Evolutionary conservation across 1,140 invertebrate species (phyloP).

Genomic region (Ceratitis capitata): DNA sequence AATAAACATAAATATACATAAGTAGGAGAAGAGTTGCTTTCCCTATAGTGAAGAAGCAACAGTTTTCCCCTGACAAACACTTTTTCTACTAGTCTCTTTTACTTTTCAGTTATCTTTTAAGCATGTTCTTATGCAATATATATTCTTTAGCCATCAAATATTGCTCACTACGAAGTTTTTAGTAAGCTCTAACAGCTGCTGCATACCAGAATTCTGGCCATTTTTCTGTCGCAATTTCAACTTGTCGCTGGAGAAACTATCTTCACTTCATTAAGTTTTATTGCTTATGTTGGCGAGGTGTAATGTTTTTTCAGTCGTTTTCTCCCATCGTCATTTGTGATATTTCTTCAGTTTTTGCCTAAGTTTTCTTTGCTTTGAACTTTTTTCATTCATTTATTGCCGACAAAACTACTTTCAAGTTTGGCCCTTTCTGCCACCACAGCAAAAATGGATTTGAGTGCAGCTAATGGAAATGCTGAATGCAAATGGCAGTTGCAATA

Average conservation of each 20-base stretch:
- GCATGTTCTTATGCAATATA: neutral
- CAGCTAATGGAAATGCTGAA: constrained; percentile 25
- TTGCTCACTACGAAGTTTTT: neutral
- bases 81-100: neutral
- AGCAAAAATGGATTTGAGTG: constrained; percentile 21
- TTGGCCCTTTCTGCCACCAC: constrained; percentile 14
- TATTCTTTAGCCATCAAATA: no score
- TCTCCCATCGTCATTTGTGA: neutral
- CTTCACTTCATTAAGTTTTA: constrained; percentile 21
- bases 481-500: constrained; percentile 17
- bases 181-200: neutral
- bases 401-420: constrained; percentile 9
- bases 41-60: neutral
- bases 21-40: no score
- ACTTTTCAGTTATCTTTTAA: no score
- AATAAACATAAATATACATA: no score
- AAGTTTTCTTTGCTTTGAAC: neutral
- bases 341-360: neutral
- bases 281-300: neutral
- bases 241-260: neutral
- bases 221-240: neutral
- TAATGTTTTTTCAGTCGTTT: neutral
- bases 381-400: no score
- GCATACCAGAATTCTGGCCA: neutral
- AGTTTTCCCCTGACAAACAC: neutral